Evolutionary conservation across 2,113 vertebrate genomes (phyloP).

Genomic region (Amphiprion ocellaris): DNA sequence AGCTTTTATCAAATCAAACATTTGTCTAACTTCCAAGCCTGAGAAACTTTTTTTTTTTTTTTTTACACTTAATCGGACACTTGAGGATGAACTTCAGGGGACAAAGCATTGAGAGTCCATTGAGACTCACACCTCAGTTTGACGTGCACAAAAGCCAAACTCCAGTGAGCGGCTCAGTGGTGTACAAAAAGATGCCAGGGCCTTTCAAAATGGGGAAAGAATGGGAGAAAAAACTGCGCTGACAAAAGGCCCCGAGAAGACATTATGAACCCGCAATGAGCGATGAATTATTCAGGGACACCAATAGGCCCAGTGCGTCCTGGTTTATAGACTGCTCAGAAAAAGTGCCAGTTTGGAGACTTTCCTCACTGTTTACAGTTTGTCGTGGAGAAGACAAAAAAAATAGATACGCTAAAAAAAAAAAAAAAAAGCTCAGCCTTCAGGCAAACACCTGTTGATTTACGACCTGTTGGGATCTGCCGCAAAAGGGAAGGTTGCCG

Average conservation of each 20-base stretch:
- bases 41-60: conserved; percentile 90
- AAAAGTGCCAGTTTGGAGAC: conserved; percentile 85
- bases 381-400: conserved; percentile 19
- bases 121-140: conserved; percentile 99
- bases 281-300: conserved; percentile 99
- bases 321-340: conserved; percentile 93
- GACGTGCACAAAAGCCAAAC: conserved; percentile 93
- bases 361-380: conserved; percentile 77
- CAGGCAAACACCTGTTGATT: conserved; percentile 83
- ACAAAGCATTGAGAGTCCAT: conserved; percentile 99
- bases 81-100: conserved; percentile 99
- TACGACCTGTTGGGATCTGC: conserved; percentile 68
- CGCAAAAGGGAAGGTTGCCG: conserved; percentile 34
- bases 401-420: conserved; percentile 2
- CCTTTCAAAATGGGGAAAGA: conserved; percentile 98
- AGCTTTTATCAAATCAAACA: conserved; percentile 95
- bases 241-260: conserved; percentile 97
- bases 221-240: conserved; percentile 93
- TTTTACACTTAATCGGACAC: conserved; percentile 96
- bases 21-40: conserved; percentile 96
- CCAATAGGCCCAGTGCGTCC: conserved; percentile 88
- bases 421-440: conserved; percentile 14
- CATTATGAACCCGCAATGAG: conserved; percentile 99
- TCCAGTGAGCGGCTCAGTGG: conserved; percentile 93
- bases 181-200: conserved; percentile 95